phyloP scores from a whole-genome alignment of 2,113 vertebrate species.

The Lophura nycthemera region DNA sequence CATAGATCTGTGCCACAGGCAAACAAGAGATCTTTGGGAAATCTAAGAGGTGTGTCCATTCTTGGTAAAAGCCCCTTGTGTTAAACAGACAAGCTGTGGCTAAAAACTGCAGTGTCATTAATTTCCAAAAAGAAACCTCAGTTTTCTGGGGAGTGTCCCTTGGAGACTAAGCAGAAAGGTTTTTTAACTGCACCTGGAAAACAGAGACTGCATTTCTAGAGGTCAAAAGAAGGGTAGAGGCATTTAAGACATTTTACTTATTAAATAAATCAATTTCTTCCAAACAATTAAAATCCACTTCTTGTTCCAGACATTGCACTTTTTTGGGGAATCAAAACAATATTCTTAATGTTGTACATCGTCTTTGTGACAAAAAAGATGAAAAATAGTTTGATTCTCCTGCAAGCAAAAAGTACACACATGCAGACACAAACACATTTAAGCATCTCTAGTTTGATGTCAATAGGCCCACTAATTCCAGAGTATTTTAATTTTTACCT shows the following conservation, averaged over 20 bases:
- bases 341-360: background rate
- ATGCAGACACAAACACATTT: background rate
- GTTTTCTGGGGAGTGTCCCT: background rate
- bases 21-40: background rate
- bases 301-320: background rate
- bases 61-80: background rate
- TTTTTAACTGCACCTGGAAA: background rate
- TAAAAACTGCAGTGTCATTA: background rate
- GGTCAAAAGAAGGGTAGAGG: background rate
- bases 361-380: background rate
- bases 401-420: background rate
- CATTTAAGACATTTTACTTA: background rate
- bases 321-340: background rate
- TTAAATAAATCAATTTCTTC: background rate
- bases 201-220: background rate
- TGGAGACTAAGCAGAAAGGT: background rate
- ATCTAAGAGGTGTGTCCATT: background rate
- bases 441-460: background rate
- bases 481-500: background rate
- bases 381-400: background rate
- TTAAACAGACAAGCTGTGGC: background rate
- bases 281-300: background rate
- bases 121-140: background rate
- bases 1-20: background rate
- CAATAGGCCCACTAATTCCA: background rate